These are phyloP conservation scores for Australoheros scitulus DNA, from an alignment of 2,113 vertebrate species.

Conservation along the genomic window DNA sequence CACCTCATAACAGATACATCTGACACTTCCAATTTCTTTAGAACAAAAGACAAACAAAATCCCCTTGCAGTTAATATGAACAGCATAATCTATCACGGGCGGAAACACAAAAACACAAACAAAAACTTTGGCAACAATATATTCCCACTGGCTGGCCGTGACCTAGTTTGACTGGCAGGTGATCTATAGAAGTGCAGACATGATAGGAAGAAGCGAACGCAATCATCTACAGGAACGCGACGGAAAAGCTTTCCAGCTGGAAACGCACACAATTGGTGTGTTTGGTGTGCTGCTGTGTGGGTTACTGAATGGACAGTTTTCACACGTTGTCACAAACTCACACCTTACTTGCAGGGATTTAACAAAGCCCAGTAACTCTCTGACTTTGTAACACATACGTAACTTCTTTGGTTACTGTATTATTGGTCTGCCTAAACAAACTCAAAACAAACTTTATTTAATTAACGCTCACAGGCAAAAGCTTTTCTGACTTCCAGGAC, in stretches of 20 bases:
- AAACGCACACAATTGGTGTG: not conserved
- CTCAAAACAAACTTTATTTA: not conserved
- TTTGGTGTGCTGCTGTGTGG: not conserved
- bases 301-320: not conserved
- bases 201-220: not conserved
- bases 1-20: conserved; percentile 18
- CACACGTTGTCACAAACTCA: not conserved
- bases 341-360: not conserved
- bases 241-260: not conserved
- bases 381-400: not conserved
- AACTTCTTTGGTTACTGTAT: not conserved
- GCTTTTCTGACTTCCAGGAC: not conserved
- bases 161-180: conserved; percentile 49
- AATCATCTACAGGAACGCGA: not conserved
- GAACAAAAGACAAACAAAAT: conserved; percentile 10
- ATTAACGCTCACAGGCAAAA: not conserved
- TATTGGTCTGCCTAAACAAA: not conserved
- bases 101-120: conserved; percentile 8
- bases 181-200: conserved; percentile 18
- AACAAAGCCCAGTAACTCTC: not conserved
- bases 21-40: conserved; percentile 38
- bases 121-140: conserved; percentile 25
- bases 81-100: not conserved
- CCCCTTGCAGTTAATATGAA: conserved; percentile 4
- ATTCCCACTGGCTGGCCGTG: not conserved